Evolutionary conservation across 1,140 invertebrate species (phyloP).

Genomic region (Amyelois transitella): DNA sequence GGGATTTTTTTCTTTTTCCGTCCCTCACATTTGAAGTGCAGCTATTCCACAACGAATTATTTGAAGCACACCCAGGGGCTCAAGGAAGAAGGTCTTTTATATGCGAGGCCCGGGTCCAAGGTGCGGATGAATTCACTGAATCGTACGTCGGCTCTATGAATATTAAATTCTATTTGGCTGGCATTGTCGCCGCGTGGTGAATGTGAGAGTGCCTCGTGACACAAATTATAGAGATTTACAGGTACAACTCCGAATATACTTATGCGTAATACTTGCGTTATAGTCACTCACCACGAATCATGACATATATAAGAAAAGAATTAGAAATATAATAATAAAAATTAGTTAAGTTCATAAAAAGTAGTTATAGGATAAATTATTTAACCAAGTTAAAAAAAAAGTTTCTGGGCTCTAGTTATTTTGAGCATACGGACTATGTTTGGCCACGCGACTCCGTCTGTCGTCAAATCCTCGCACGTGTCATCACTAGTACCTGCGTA

Average conservation of each 20-base stretch:
- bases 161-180: conserved; percentile 72
- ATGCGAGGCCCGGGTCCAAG: conserved; percentile 65
- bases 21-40: conserved; percentile 57
- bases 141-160: conserved; percentile 71
- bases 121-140: conserved; percentile 72
- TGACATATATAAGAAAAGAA: too few species aligned
- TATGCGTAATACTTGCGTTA: neutral
- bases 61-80: conserved; percentile 65
- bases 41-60: conserved; percentile 62
- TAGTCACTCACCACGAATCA: too few species aligned
- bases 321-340: too few species aligned
- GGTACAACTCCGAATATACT: neutral
- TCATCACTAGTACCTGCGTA: conserved; percentile 11
- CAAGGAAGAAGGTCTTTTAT: conserved; percentile 69
- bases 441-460: conserved; percentile 7
- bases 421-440: neutral
- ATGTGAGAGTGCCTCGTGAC: conserved; percentile 46
- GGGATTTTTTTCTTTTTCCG: conserved; percentile 53
- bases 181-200: conserved; percentile 60
- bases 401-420: neutral
- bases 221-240: neutral
- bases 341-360: too few species aligned
- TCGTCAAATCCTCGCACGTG: conserved; percentile 16
- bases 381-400: too few species aligned
- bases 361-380: too few species aligned